Evolutionary conservation across 2,113 vertebrate genomes (phyloP).

Genomic region (Podarcis cretensis): DNA sequence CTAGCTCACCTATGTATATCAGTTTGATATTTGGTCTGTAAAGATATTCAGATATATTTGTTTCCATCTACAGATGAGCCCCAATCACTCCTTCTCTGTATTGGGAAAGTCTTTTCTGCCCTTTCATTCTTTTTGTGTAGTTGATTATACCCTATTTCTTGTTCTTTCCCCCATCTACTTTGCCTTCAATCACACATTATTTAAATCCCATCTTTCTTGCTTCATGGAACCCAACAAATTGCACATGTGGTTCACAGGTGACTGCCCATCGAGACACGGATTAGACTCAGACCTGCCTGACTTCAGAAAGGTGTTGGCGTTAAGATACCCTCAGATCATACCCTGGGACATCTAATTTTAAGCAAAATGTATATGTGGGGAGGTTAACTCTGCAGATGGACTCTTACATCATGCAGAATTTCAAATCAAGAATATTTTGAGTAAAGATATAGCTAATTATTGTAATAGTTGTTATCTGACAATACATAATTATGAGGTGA

Average conservation of each 20-base stretch:
- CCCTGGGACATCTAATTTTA: not conserved
- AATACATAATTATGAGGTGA: constrained; percentile 17
- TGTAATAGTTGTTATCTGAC: constrained; percentile 5
- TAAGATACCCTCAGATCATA: too few species aligned
- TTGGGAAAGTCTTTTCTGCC: not conserved
- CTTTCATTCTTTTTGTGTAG: not conserved
- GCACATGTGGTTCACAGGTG: too few species aligned
- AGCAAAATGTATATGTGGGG: not conserved
- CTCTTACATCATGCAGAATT: constrained; percentile 15
- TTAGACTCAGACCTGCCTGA: too few species aligned
- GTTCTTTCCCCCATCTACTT: too few species aligned
- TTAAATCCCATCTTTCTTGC: too few species aligned
- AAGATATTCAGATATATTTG: not conserved
- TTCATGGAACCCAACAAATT: too few species aligned
- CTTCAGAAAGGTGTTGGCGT: too few species aligned
- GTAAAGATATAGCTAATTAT: not conserved
- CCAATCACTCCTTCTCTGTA: not conserved
- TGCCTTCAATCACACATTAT: not conserved
- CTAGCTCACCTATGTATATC: not conserved
- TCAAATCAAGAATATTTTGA: constrained; percentile 4
- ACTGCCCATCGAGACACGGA: too few species aligned
- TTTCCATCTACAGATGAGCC: not conserved
- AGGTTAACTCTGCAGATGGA: not conserved
- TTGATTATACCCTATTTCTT: not conserved
- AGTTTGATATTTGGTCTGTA: not conserved